Base-by-base conservation (phyloP, 2,797 vertebrate species). In the Urocyon cinereoargenteus region DNA sequence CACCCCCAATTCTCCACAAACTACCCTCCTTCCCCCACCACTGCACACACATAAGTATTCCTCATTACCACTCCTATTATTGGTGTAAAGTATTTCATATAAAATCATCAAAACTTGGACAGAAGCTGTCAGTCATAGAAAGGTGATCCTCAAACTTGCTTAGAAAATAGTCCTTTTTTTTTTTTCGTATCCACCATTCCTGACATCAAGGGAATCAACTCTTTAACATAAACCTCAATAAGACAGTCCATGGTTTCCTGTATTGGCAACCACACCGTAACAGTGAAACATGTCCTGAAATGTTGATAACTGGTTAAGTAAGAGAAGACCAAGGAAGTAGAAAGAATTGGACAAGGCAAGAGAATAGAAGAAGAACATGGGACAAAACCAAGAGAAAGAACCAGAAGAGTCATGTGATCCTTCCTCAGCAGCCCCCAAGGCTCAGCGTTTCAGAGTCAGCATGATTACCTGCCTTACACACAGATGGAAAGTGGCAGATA, bases 91-190 rank as follows among this genome's bases (percentile, higher is more conserved):
- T 73, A 64, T 28, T 85, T 94, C 26, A 49, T 49, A 53, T 40
- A 91, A 94, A 81, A 94, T 75, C 59, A 72, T 83, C 55, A 83
- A 92, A 75, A 96, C 45, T 79, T 93, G 70, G 49, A 92, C 45
- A 90, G 77, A 79, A 85, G 22, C 24, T 88, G 40, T 94, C 91
- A 98, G 53, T 96, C 84, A 64, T 22, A 87, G 68, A 53, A 87
- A 95, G 55, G 19, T 92, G 73, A 93, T 92, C 64, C 72, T 96
- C 77, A 96, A 70, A 90, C 45, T 87, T 93, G 6, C 84, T 86
- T 64, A 88, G 64, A 70, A 92, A 87, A 91, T 88, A 57, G 6
- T 73, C 77, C 77, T 68, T 34, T 34, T 34, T n/a, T 86, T 90
- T 79, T 86, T 55, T 55, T 57, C 26, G 84, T 8, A 92, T 15